Evolutionary conservation across 2,797 vertebrate genomes (phyloP), one percentile per base, ranked within the genome.

Genomic region (Acrocephalus scirpaceus): DNA sequence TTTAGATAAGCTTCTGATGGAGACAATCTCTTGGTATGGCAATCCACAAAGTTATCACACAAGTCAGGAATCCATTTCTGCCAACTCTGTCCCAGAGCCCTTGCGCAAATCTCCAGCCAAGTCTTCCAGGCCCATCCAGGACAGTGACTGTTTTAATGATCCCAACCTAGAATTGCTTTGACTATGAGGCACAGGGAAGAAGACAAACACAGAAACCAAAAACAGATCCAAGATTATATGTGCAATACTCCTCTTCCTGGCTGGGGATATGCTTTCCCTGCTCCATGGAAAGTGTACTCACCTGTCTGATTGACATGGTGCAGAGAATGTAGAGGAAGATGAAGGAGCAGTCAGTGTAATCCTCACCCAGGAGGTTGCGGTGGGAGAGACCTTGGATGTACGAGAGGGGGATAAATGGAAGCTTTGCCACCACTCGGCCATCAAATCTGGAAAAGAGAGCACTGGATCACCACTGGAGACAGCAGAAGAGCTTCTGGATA

Each of bases 241-340:
- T 4, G 61, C 29, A 56, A n/a, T 47, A 65, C 18, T 66, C 44
- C 36, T 79, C 47, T 45, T 91, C 32, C 25, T 10, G n/a, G n/a
- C n/a, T 9, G 11, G 26, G 40, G 14, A 50, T 11, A 16, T 15
- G 32, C 32, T 47, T 89, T 79, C 27, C 40, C 40, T 62, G 22
- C 48, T 73, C 32, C 71, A 79, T 44, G 40, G 12, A 7, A 50
- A 47, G 12, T 2, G n/a, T 44, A 90, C 96, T 97, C 98, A 99
- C 99, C 98, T 99, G 99, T 97, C 99, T 98, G 96, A 99, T 99
- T 9, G 99, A 99, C 99, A 99, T 99, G 32, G 99, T 99, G 97
- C 99, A 99, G 71, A 99, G 98, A 83, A 99, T 99, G 94, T 99
- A 99, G 60, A 99, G 98, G 97, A 99, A 99, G 96, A 99, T 99